A percentile compares a stretch with the other conserved stretches of the same genome.
phyloP scores from a whole-genome alignment of 2,888 invertebrate species.

The Eumerus sabulonum region DNA sequence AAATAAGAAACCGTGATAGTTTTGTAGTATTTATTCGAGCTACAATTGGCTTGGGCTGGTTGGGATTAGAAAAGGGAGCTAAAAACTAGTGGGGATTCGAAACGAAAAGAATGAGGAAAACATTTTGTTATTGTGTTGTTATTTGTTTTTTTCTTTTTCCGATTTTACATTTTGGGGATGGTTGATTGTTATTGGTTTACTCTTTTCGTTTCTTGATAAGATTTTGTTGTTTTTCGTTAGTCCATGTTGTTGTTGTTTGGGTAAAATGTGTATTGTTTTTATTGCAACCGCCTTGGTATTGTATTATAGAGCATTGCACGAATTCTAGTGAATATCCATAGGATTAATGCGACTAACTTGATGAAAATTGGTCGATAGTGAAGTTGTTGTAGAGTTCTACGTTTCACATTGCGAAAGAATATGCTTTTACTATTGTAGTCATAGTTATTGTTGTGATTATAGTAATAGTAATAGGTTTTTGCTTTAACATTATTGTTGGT shows the following conservation, averaged over 20 bases:
- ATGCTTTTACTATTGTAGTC: constrained; percentile 67
- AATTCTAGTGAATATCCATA: constrained; percentile 76
- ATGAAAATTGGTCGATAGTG: constrained; percentile 77
- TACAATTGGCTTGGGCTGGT: constrained; percentile 43
- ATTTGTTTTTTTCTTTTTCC: constrained; percentile 53
- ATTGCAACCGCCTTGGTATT: constrained; percentile 72
- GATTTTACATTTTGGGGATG: constrained; percentile 55
- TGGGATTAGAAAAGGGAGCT: constrained; percentile 4
- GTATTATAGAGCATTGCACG: constrained; percentile 75
- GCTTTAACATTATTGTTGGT: constrained; percentile 43
- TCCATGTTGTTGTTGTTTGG: constrained; percentile 4
- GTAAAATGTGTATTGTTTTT: constrained; percentile 12
- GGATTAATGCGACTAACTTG: constrained; percentile 74
- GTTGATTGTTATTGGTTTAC: constrained; percentile 20
- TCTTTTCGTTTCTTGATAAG: constrained; percentile 24
- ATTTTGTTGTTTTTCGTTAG: constrained; percentile 9
- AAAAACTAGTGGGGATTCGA: constrained; percentile 11
- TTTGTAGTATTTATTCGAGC: constrained; percentile 32
- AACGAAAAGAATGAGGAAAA: constrained; percentile 21
- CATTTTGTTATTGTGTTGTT: constrained; percentile 17
- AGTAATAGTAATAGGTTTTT: constrained; percentile 60
- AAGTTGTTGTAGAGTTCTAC: constrained; percentile 74
- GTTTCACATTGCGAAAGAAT: constrained; percentile 73
- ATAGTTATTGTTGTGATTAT: constrained; percentile 59
- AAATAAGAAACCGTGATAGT: constrained; percentile 58